phyloP scores from a whole-genome alignment of 2,113 vertebrate genomes.

The Neotoma lepida region DNA sequence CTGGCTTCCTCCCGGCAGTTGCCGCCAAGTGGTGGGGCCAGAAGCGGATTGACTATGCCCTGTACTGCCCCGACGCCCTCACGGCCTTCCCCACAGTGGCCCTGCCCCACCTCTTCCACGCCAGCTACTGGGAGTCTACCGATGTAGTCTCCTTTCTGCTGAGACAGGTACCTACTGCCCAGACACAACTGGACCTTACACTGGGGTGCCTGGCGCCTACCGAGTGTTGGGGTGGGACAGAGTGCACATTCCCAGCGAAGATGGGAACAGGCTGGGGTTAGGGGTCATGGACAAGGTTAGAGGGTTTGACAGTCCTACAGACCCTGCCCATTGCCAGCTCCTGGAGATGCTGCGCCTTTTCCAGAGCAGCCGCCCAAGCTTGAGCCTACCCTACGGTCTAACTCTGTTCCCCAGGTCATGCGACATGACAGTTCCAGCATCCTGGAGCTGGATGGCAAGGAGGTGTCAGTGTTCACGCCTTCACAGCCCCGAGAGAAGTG shows the following conservation, averaged over 20 bases:
- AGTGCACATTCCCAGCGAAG: rapidly evolving
- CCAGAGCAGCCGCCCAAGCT: not conserved
- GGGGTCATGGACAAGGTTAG: not conserved
- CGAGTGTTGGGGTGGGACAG: not conserved
- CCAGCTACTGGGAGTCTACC: conserved; percentile 98
- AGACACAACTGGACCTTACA: not conserved
- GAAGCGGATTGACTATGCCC: conserved; percentile 96
- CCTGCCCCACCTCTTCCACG: conserved; percentile 97
- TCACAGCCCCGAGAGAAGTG: conserved; percentile 96
- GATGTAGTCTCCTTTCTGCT: conserved; percentile 97
- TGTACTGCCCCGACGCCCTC: conserved; percentile 96
- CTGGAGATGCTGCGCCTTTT: not conserved
- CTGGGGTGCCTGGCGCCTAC: rapidly evolving
- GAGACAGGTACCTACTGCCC: conserved; percentile 88
- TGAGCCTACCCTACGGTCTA: not conserved
- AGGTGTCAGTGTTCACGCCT: conserved; percentile 95
- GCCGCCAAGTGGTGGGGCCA: conserved; percentile 97
- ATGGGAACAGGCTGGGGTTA: not conserved
- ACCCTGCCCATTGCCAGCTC: not conserved
- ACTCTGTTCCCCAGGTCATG: conserved; percentile 89
- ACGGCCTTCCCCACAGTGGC: conserved; percentile 96
- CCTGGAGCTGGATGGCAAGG: conserved; percentile 95
- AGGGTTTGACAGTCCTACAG: not conserved
- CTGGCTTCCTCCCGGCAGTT: conserved; percentile 84
- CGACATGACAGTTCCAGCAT: conserved; percentile 94